Evolutionary conservation across 2,888 invertebrate genomes (phyloP).

Genomic region (Congeria kusceri): DNA sequence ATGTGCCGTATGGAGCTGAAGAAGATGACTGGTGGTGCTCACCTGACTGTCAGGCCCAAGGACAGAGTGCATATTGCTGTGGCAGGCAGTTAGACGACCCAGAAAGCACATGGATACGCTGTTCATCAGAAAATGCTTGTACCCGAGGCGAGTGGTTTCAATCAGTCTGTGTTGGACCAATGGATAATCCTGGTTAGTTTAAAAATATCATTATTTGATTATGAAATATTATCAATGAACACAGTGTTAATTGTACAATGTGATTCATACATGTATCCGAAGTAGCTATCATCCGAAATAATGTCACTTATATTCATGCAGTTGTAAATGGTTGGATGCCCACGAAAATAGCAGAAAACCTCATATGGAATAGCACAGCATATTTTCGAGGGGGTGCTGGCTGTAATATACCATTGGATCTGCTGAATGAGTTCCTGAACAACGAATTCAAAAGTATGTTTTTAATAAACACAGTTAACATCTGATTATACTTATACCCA

Average conservation of each 20-base stretch:
- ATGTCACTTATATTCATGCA: background rate
- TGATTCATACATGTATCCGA: no score
- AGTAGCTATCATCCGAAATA: background rate
- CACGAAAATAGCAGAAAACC: slow-evolving; percentile 4
- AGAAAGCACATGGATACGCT: slow-evolving; percentile 18
- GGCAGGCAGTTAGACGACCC: background rate
- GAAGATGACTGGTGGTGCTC: slow-evolving; percentile 28
- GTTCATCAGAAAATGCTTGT: background rate
- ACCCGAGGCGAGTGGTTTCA: slow-evolving; percentile 15
- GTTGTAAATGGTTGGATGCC: slow-evolving; percentile 31
- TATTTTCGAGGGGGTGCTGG: slow-evolving; percentile 15
- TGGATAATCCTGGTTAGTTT: background rate
- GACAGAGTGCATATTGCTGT: slow-evolving; percentile 6
- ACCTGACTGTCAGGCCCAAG: background rate
- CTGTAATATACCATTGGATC: slow-evolving; percentile 22
- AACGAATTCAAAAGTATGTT: slow-evolving; percentile 37
- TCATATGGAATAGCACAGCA: slow-evolving; percentile 30
- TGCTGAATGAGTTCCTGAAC: slow-evolving; percentile 28
- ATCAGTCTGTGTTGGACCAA: slow-evolving; percentile 8
- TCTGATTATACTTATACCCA: background rate
- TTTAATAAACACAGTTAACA: background rate
- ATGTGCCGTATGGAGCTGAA: background rate
- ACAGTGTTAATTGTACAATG: no score
- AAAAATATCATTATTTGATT: no score
- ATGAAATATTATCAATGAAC: no score